Conservation (phyloP, 2,113 vertebrate genomes). For the Tenrec ecaudatus region DNA sequence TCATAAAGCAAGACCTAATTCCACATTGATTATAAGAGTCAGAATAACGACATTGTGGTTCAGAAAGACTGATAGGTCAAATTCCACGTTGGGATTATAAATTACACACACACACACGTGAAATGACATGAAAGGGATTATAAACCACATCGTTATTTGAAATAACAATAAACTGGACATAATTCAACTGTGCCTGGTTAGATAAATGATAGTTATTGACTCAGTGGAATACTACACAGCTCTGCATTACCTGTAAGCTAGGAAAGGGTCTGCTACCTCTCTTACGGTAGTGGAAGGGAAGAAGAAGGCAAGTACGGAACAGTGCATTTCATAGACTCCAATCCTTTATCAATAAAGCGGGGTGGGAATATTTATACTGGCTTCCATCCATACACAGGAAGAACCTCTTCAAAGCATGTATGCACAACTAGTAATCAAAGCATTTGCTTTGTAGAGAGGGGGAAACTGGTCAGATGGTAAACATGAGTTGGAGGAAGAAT, state of each 20-base stretch:
- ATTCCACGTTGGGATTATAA: neutral
- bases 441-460: neutral
- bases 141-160: neutral
- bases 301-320: neutral
- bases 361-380: neutral
- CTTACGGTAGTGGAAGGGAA: too few relatives aligned
- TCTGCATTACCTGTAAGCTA: neutral
- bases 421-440: neutral
- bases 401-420: neutral
- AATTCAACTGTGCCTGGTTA: neutral
- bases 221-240: neutral
- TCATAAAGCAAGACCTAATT: conserved; percentile 28
- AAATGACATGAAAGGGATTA: neutral
- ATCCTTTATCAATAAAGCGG: neutral
- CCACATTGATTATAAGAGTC: neutral
- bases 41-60: neutral
- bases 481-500: neutral
- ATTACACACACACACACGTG: neutral
- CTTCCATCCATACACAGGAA: neutral
- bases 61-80: neutral
- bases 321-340: neutral
- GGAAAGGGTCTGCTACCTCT: neutral
- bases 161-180: conserved; percentile 5
- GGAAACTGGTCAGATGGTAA: neutral
- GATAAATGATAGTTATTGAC: neutral